Percentiles rank a stretch among this genome's conserved stretches.
phyloP scores from a whole-genome alignment of 2,888 invertebrate genomes.

The Minunthozetes semirufus region DNA sequence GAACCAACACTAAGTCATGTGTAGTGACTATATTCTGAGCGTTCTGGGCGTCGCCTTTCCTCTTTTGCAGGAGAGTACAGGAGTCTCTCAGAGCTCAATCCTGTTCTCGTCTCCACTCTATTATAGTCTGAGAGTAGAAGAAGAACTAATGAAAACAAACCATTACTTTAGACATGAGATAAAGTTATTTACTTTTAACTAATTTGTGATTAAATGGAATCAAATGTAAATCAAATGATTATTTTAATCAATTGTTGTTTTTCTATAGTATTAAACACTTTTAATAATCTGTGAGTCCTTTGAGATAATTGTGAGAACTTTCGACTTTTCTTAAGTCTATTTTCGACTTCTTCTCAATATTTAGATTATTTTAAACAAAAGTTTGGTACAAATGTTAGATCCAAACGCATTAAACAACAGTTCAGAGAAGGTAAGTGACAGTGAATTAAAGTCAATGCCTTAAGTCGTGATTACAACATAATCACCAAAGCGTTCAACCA shows the following conservation, averaged over 20 bases:
- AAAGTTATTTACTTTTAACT: conserved; percentile 15
- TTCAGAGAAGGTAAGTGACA: conserved; percentile 21
- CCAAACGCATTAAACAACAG: conserved; percentile 3
- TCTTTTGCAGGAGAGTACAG: no score
- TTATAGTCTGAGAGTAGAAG: background rate
- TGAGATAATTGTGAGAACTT: conserved; percentile 24
- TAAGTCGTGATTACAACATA: conserved; percentile 12
- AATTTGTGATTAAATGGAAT: background rate
- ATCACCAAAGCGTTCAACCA: conserved; percentile 27
- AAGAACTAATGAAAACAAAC: background rate
- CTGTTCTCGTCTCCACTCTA: no score
- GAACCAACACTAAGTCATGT: background rate
- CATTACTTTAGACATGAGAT: background rate
- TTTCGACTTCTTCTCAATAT: background rate
- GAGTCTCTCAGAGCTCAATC: no score
- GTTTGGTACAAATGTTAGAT: conserved; percentile 10
- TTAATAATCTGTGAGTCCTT: background rate
- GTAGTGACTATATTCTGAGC: background rate
- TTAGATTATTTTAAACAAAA: background rate
- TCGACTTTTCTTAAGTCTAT: background rate
- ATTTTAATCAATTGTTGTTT: conserved; percentile 24
- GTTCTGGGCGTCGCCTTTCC: conserved; percentile 23
- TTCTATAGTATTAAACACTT: background rate
- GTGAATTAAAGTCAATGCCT: conserved; percentile 26
- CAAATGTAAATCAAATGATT: background rate